A percentile compares a stretch with the other conserved stretches of the same genome.
These are phyloP conservation scores for Indicator indicator DNA, from an alignment of 2,113 vertebrate genomes.

Conservation along the genomic window DNA sequence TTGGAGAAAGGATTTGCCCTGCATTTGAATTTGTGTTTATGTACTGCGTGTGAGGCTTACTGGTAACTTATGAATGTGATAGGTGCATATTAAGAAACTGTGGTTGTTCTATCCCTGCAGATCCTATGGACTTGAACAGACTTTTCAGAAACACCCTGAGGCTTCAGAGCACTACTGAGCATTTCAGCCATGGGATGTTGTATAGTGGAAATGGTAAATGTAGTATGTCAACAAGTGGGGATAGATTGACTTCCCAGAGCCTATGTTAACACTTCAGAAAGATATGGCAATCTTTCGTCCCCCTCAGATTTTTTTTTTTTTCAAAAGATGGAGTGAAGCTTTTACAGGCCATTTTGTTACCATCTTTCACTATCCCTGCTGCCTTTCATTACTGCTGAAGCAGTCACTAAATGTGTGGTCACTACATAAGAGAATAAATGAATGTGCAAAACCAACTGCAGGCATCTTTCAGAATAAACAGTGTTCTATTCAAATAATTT, in stretches of 20 bases:
- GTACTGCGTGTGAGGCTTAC: background rate
- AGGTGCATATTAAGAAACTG: background rate
- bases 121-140: background rate
- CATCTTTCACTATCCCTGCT: background rate
- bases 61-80: background rate
- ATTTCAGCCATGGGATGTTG: background rate
- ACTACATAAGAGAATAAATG: background rate
- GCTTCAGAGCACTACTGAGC: background rate
- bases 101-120: background rate
- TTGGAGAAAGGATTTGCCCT: background rate
- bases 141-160: background rate
- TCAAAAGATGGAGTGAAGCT: background rate
- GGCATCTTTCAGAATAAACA: background rate
- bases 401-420: background rate
- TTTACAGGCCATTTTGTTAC: background rate
- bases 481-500: background rate
- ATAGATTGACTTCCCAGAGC: background rate
- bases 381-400: background rate
- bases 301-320: background rate
- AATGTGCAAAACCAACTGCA: background rate
- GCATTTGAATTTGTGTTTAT: background rate
- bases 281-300: background rate
- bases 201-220: background rate
- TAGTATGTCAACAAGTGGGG: background rate
- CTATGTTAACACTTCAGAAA: background rate